Evolutionary conservation across 2,113 vertebrate genomes (phyloP).

Genomic region (Anolis carolinensis): DNA sequence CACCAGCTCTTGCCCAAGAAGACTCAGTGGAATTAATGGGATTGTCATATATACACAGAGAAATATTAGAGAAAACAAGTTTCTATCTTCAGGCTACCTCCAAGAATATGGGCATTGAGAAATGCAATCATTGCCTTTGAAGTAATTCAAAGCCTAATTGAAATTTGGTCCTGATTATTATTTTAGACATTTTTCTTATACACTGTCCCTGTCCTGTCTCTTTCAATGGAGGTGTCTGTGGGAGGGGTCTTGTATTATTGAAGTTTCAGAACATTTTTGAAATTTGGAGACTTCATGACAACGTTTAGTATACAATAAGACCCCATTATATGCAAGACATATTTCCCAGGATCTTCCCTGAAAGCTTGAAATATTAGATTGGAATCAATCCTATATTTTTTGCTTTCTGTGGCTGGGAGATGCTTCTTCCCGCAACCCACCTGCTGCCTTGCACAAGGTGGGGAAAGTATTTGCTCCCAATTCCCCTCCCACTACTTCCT

Average conservation of each 20-base stretch:
- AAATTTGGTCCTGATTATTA: conserved; percentile 19
- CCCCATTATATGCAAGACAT: too few relatives aligned
- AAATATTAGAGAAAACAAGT: conserved; percentile 12
- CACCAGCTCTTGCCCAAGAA: too few relatives aligned
- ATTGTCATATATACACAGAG: too few relatives aligned
- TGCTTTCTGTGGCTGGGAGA: too few relatives aligned
- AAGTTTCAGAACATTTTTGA: not conserved
- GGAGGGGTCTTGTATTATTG: conserved; percentile 6
- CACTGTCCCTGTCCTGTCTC: not conserved
- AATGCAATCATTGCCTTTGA: conserved; percentile 7
- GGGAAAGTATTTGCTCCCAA: too few relatives aligned
- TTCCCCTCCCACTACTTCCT: too few relatives aligned
- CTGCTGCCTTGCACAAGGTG: too few relatives aligned
- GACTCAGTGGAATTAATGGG: too few relatives aligned
- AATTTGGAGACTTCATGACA: not conserved
- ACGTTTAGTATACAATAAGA: not conserved
- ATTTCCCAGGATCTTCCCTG: too few relatives aligned
- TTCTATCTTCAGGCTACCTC: not conserved
- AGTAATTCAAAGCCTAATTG: conserved; percentile 12
- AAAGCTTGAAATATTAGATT: too few relatives aligned
- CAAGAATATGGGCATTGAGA: conserved; percentile 11
- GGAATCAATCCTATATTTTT: too few relatives aligned
- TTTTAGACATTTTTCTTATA: not conserved
- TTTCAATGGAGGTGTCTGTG: conserved; percentile 9
- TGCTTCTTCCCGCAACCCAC: too few relatives aligned